Evolutionary conservation across 2,888 invertebrate species (phyloP).

Genomic region (Leptopterna dolabrata): DNA sequence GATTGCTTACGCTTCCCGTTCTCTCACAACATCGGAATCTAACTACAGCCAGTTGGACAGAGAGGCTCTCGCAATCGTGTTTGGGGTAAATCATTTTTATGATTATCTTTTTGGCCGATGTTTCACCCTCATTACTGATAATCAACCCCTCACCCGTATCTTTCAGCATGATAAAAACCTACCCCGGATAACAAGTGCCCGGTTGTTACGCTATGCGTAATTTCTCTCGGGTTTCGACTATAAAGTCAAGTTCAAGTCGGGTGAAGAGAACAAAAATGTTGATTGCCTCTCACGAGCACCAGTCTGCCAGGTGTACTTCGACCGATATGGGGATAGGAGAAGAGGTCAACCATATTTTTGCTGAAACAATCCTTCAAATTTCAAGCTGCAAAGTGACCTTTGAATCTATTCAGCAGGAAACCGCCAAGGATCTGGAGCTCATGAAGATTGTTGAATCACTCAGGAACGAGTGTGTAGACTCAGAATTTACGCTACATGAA

Average conservation of each 20-base stretch:
- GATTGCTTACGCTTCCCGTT: constrained; percentile 59
- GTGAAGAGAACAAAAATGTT: constrained; percentile 4
- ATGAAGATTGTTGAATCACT: neutral
- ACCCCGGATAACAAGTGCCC: constrained; percentile 48
- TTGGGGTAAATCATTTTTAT: neutral
- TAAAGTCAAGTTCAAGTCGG: constrained; percentile 17
- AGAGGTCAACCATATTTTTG: constrained; percentile 20
- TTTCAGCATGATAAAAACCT: constrained; percentile 35
- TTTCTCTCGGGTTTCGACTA: constrained; percentile 57
- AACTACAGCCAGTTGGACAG: constrained; percentile 61
- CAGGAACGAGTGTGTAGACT: neutral
- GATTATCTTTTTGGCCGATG: neutral
- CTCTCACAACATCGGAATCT: constrained; percentile 64
- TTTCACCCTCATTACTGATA: constrained; percentile 43
- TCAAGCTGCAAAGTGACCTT: neutral
- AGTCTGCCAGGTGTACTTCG: neutral
- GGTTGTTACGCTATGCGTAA: constrained; percentile 48
- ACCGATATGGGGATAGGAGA: neutral
- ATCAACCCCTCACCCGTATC: constrained; percentile 45
- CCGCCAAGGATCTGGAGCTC: constrained; percentile 35
- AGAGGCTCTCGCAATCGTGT: constrained; percentile 55
- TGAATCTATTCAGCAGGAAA: constrained; percentile 21
- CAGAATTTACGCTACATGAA: neutral
- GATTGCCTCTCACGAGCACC: constrained; percentile 45
- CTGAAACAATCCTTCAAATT: constrained; percentile 47